Conservation (phyloP, 2,797 vertebrate genomes). For the Dermochelys coriacea region DNA sequence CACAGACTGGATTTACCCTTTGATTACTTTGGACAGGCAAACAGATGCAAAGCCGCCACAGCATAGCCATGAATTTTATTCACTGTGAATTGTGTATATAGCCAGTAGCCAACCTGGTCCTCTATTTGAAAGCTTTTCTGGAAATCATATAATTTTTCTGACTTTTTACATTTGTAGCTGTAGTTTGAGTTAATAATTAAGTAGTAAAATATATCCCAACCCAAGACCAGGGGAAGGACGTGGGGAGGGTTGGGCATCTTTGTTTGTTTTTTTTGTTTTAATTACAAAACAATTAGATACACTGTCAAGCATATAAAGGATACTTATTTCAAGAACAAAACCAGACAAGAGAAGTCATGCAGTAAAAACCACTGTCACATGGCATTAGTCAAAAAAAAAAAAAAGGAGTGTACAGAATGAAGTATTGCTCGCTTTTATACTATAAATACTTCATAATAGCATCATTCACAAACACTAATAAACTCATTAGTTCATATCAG, state of each 20-base stretch:
- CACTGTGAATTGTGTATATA: accelerated
- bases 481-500: conserved; percentile 62
- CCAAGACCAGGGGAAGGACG: not conserved
- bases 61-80: not conserved
- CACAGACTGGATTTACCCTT: accelerated
- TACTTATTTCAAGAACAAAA: accelerated
- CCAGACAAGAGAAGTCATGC: accelerated
- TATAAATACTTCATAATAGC: conserved; percentile 34
- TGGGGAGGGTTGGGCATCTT: not conserved
- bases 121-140: accelerated
- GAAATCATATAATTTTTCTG: accelerated
- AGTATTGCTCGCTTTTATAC: not conserved
- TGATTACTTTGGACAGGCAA: not conserved
- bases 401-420: not conserved
- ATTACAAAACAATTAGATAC: not conserved
- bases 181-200: accelerated
- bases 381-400: not conserved
- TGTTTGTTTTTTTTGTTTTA: accelerated
- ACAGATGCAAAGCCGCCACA: not conserved
- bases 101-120: not conserved
- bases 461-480: conserved; percentile 64
- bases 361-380: accelerated
- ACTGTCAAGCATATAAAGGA: not conserved
- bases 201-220: accelerated
- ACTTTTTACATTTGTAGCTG: accelerated